Base-by-base conservation (phyloP, 1,140 invertebrate species). In the Drosophila mauritiana region DNA sequence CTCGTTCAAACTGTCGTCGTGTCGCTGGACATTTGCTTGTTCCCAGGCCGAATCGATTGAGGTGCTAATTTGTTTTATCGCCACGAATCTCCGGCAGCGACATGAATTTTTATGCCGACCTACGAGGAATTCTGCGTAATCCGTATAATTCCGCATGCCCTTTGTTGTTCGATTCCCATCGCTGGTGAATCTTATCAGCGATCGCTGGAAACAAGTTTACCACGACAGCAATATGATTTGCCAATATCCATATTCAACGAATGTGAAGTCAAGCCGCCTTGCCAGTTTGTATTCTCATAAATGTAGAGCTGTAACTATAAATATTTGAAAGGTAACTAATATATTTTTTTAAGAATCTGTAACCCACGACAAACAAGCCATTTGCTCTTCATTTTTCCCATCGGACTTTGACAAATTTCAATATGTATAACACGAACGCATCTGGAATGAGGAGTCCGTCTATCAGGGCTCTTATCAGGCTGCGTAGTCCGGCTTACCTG, bases 61-160 rank as follows among this genome's bases (percentile, higher is more conserved):
- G 80, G 56, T 79, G 59, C 75, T 83, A 74, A 75, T 84, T 81
- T 78, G 79, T 82, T 81, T 78, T 68, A 81, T 77, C 79, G 37
- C 61, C 57, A 59, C 63, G 72, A 25, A 80, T 80, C 78, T 73
- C 25, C 27, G 59, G 27, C 51, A 65, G 42, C 68, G 49, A 65
- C 51, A 78, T 78, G 76, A 79, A 72, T 79, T 79, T 74, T 53
- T 67, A 79, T 73, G 51, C 52, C 53, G 46, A 56, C 20, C 62
- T 25, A 15, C 36, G 65, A 45, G 36, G 43, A 70, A 48, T 48
- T 77, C 63, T 52, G 37, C 17, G 43, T 56, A 63, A 69, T 78
- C 27, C 42, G 31, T 45, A 25, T 42, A 5, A 25, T 39, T 59
- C 17, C 17, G 12, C 10, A 20, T 65, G 62, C 67, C 67, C 51